A percentile compares a stretch with the other conserved stretches of the same genome.
Evolutionary conservation across 2,888 invertebrate species (phyloP).

Genomic region (Lasius platythorax): DNA sequence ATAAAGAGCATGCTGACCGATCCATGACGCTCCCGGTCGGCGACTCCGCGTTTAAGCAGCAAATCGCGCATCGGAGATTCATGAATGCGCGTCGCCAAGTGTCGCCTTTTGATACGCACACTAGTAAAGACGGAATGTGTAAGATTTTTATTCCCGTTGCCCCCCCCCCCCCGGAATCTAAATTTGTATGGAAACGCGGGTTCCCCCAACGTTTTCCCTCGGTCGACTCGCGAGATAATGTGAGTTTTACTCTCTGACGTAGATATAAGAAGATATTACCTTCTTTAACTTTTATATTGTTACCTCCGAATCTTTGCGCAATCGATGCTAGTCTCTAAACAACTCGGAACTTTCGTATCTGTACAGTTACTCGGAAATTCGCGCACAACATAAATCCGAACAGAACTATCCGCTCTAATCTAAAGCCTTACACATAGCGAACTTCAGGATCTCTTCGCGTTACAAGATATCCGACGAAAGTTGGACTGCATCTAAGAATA

Average conservation of each 20-base stretch:
- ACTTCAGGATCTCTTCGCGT: slow-evolving; percentile 37
- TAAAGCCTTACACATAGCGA: slow-evolving; percentile 35
- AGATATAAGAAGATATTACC: slow-evolving; percentile 17
- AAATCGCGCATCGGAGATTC: slow-evolving; percentile 54
- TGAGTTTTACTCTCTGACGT: background rate
- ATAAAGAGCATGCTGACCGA: slow-evolving; percentile 62
- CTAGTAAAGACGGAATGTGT: background rate
- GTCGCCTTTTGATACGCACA: slow-evolving; percentile 15
- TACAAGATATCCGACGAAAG: slow-evolving; percentile 42
- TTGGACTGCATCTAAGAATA: slow-evolving; percentile 54
- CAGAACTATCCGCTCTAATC: slow-evolving; percentile 46
- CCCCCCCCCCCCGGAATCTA: background rate
- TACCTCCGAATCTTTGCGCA: slow-evolving; percentile 21
- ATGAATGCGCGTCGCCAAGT: slow-evolving; percentile 42
- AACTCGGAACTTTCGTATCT: slow-evolving; percentile 41
- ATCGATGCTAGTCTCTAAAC: slow-evolving; percentile 37
- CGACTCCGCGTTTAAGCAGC: slow-evolving; percentile 54
- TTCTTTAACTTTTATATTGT: slow-evolving; percentile 25
- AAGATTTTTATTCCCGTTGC: background rate
- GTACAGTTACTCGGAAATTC: slow-evolving; percentile 41
- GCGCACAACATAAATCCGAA: slow-evolving; percentile 41
- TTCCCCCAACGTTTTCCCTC: background rate
- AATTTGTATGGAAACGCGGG: background rate
- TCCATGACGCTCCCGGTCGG: slow-evolving; percentile 41
- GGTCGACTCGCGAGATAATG: background rate